These are phyloP conservation scores for Psix sp. DNA, from an alignment of 1,140 invertebrate genomes.

Conservation along the genomic window DNA sequence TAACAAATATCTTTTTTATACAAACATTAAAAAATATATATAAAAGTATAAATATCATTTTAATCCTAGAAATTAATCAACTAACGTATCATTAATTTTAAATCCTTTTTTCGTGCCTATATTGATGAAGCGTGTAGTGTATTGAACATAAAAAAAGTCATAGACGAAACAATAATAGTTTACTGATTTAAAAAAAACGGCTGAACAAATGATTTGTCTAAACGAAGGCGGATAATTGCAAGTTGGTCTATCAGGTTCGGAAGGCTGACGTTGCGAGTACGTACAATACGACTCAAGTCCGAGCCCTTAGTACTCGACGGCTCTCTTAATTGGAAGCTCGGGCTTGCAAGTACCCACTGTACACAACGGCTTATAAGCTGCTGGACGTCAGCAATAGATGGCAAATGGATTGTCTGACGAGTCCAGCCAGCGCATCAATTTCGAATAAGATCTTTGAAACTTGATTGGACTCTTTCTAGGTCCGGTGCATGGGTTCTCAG, in stretches of 20 bases:
- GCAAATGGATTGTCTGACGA: constrained; percentile 56
- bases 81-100: too few relatives aligned
- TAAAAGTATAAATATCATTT: too few relatives aligned
- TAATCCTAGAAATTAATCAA: too few relatives aligned
- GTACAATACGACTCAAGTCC: constrained; percentile 33
- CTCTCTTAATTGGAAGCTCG: constrained; percentile 50
- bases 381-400: constrained; percentile 46
- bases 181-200: constrained; percentile 36
- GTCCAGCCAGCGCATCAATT: constrained; percentile 57
- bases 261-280: constrained; percentile 26
- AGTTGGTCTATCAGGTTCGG: constrained; percentile 44
- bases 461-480: constrained; percentile 54
- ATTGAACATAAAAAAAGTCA: too few relatives aligned
- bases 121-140: too few relatives aligned
- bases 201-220: constrained; percentile 28
- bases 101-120: too few relatives aligned
- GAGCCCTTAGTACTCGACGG: constrained; percentile 33
- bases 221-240: constrained; percentile 44
- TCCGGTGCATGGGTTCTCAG: constrained; percentile 39
- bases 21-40: too few relatives aligned
- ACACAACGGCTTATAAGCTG: constrained; percentile 43
- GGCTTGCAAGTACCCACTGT: constrained; percentile 38
- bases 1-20: too few relatives aligned
- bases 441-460: constrained; percentile 62
- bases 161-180: constrained; percentile 7